Percentiles rank a stretch among this genome's conserved stretches.
Conservation (phyloP, 2,113 vertebrate species). For the Microcebus ravelobensis region DNA sequence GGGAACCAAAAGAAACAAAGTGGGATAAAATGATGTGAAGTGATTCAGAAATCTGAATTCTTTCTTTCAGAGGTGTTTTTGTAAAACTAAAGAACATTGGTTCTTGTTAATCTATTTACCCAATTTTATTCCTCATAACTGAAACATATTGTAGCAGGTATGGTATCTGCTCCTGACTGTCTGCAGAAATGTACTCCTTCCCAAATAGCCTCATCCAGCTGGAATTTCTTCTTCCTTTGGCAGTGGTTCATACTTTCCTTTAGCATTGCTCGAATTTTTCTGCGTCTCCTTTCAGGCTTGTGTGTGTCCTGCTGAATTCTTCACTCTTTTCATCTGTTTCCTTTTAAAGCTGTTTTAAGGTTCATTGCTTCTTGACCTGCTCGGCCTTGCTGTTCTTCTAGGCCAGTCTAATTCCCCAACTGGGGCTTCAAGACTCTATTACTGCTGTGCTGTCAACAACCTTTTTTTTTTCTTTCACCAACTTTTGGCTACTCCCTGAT, state of each 20-base stretch:
- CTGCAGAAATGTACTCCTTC: background rate
- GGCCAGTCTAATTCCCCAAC: slow-evolving; percentile 15
- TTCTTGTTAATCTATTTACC: background rate
- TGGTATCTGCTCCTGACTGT: background rate
- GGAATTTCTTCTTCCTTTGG: background rate
- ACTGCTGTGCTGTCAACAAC: slow-evolving; percentile 41
- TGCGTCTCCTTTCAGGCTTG: background rate
- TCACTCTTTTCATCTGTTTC: slow-evolving; percentile 45
- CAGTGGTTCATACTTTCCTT: background rate
- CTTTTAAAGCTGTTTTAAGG: slow-evolving; percentile 66
- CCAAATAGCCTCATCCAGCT: background rate
- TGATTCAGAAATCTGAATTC: background rate
- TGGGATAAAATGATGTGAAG: too few relatives aligned
- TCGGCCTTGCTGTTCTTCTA: background rate
- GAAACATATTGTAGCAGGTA: background rate
- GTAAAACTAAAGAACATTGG: background rate
- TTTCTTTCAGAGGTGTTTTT: background rate
- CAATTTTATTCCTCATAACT: background rate
- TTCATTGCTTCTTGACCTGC: slow-evolving; percentile 65
- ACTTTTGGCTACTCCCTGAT: slow-evolving; percentile 47
- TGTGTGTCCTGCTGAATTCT: slow-evolving; percentile 40
- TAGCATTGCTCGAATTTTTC: background rate
- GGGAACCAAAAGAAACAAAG: background rate
- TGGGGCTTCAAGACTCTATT: slow-evolving; percentile 36
- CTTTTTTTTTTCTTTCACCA: slow-evolving; percentile 9